phyloP scores from a whole-genome alignment of 2,797 vertebrate species.

The Clamator glandarius region DNA sequence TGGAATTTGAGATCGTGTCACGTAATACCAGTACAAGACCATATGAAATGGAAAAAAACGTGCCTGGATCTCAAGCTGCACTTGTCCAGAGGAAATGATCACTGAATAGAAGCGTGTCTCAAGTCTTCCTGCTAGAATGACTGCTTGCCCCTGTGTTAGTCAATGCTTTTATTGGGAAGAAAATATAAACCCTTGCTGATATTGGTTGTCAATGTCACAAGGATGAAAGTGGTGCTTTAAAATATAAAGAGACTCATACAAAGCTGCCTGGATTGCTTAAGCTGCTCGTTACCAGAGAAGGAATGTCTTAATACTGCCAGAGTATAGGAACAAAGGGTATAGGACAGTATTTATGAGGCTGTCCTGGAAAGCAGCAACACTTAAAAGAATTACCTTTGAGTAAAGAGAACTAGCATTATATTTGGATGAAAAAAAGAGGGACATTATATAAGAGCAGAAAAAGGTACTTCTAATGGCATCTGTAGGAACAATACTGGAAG shows the following conservation, averaged over 20 bases:
- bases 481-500: background rate
- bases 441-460: background rate
- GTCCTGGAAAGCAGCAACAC: background rate
- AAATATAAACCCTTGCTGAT: background rate
- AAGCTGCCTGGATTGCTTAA: background rate
- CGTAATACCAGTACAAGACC: accelerated
- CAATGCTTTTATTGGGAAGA: background rate
- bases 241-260: background rate
- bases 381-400: background rate
- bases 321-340: background rate
- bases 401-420: background rate
- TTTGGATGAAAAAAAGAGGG: background rate
- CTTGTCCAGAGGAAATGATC: background rate
- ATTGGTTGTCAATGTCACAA: background rate
- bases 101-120: background rate
- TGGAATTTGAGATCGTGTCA: background rate
- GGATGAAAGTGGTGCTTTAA: background rate
- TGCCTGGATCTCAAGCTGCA: background rate
- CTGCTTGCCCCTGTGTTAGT: background rate
- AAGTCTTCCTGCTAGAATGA: background rate
- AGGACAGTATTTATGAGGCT: background rate
- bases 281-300: background rate
- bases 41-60: background rate
- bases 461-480: background rate
- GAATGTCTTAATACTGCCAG: background rate